Base-by-base conservation (phyloP, 1,140 invertebrate genomes). In the Tetramorium simillimum region DNA sequence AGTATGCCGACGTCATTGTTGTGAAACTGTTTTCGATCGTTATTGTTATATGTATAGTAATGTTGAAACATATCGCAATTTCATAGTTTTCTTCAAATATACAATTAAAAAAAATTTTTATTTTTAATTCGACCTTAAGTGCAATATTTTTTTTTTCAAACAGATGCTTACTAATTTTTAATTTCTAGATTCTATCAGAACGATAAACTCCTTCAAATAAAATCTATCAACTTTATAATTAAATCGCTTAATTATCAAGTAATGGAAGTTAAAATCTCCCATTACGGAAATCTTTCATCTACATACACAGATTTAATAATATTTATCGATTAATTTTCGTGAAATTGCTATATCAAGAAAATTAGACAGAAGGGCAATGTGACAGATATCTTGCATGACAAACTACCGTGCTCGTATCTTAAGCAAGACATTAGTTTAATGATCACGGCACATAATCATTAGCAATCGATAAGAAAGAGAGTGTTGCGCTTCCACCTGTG, bases 381-480 rank as follows among this genome's bases (percentile, higher is more conserved):
- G 51, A 69, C 12, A 69, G 28, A 70, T 56, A 70, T 43, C 5
- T 70, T 1, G 63, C 1, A 1, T 56, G 49, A 16, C 37, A 56
- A 70, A 70, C n/a, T 70, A 37, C 28, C 33, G 2, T 33, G 14
- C 10, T 70, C 14, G n/a, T 73, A 78, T 46, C 37, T 78, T 28
- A 60, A 89, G 21, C 62, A 49, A 80, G 53, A 88, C 60, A 53
- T 80, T 88, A 56, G 24, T 85, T 69, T 65, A 86, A 89, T 72
- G 73, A 86, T 43, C 60, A 62, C 72, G 43, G 21, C 63, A 63
- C 14, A 40, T 65, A 75, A 81, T 70, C 63, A 69, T 37, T 67
- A 72, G 33, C 76, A 72, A 87, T 77, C 72, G 58, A 89, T 77
- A 89, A 89, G 58, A 84, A 84, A 80, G 49, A 78, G 65, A 78